Evolutionary conservation across 2,888 invertebrate species (phyloP), one percentile per base, ranked within the genome.

Genomic region (Noctua janthina): DNA sequence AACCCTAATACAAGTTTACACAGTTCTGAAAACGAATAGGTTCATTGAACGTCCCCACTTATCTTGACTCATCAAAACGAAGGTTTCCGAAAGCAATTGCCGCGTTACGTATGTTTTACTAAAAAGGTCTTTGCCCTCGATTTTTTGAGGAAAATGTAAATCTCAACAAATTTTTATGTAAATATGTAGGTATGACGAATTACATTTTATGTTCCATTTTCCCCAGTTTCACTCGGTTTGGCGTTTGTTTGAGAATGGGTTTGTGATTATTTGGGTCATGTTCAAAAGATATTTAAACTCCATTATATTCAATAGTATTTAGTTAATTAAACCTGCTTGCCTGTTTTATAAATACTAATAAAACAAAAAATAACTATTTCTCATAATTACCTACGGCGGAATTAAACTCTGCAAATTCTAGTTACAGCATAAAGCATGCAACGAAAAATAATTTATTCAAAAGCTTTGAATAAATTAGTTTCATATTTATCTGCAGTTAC

Each of bases 31-130:
- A 78, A 79, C 56, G 54, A 70, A 77, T 69, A 81, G n/a, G 84
- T 84, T 87, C 87, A 70, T 81, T 78, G 85, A 86, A 86, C 85
- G 85, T 87, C 81, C 43, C 64, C 76, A 83, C 79, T 76, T 84
- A 87, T 87, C 81, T 81, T 76, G 75, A 67, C 35, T 51, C 69
- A 39, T 67, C 79, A 81, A 68, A 35, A 46, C 74, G 69, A 76
- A 86, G 79, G 77, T 81, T 81, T 87, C 73, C 74, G 51, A 78
- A 78, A 71, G 46, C 69, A 23, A 77, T 62, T 62, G 76, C n/a
- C 54, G 75, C 46, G 76, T 69, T 68, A 68, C 83, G 78, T 29
- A 51, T 39, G 67, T 67, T 76, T 80, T 78, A 77, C 64, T 76
- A 68, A 70, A 79, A 83, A 87, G 87, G 83, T 83, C 83, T 79